A percentile compares a stretch with the other conserved stretches of the same genome.
Conservation (phyloP, 2,113 vertebrate genomes). For the Cettia cetti region DNA sequence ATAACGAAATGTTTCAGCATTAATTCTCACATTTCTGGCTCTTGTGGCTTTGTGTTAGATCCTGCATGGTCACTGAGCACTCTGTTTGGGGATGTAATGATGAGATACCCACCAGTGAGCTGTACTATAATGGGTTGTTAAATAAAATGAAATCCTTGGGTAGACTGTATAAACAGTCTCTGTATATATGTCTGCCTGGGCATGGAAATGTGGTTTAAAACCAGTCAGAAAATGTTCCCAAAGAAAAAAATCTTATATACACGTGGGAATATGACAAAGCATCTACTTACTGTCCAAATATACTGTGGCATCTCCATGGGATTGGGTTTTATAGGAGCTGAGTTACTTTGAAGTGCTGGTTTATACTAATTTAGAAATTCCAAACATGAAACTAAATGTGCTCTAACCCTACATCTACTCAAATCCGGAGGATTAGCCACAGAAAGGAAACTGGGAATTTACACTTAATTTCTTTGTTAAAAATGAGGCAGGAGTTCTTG, state of each 20-base stretch:
- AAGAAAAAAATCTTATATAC: conserved; percentile 33
- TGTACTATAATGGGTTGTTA: conserved; percentile 21
- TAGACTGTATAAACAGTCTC: conserved; percentile 43
- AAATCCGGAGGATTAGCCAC: conserved; percentile 29
- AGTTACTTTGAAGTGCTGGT: conserved; percentile 57
- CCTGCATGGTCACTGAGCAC: neutral
- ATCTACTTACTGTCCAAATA: conserved; percentile 61
- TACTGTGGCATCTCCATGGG: conserved; percentile 16
- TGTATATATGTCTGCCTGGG: conserved; percentile 1
- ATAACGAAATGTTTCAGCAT: conserved; percentile 21
- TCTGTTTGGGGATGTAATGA: conserved; percentile 23
- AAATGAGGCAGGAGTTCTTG: neutral
- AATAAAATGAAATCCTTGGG: conserved; percentile 17
- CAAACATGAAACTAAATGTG: conserved; percentile 51
- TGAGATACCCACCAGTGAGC: conserved; percentile 40
- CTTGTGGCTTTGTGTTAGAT: conserved; percentile 58
- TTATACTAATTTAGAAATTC: conserved; percentile 63
- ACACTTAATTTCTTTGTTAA: conserved; percentile 39
- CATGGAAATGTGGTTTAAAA: conserved; percentile 45
- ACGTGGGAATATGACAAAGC: conserved; percentile 55
- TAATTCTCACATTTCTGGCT: conserved; percentile 41
- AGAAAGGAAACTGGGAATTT: conserved; percentile 53
- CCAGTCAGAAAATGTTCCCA: conserved; percentile 48
- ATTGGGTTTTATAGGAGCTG: conserved; percentile 44
- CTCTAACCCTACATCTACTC: conserved; percentile 29